These are phyloP conservation scores for Phyto melanocephala DNA, from an alignment of 2,888 invertebrate genomes.

Conservation along the genomic window DNA sequence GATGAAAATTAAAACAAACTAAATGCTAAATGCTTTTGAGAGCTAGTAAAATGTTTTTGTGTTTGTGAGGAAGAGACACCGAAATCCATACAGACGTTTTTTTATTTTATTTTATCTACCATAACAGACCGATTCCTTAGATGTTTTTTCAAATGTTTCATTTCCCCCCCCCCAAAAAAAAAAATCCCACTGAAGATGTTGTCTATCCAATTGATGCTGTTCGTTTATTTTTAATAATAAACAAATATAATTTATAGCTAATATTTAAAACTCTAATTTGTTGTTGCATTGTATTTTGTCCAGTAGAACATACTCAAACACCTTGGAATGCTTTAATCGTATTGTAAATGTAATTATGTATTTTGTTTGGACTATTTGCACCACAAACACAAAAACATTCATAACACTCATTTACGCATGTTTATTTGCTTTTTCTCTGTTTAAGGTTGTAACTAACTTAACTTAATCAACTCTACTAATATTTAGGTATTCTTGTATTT, in stretches of 20 bases:
- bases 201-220: conserved; percentile 59
- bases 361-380: conserved; percentile 31
- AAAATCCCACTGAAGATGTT: conserved; percentile 63
- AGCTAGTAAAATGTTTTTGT: conserved; percentile 62
- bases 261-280: neutral
- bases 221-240: conserved; percentile 6
- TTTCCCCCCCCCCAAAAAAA: conserved; percentile 13
- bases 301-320: conserved; percentile 39
- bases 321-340: conserved; percentile 10
- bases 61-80: conserved; percentile 66
- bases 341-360: neutral
- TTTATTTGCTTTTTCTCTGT: conserved; percentile 42
- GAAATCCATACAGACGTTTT: neutral
- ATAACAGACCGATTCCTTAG: conserved; percentile 10
- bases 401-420: conserved; percentile 66
- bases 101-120: conserved; percentile 12
- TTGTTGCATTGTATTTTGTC: conserved; percentile 59
- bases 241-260: neutral
- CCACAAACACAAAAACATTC: conserved; percentile 65
- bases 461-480: neutral
- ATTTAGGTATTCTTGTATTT: neutral
- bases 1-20: no score
- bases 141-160: conserved; percentile 13
- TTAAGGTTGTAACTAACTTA: neutral
- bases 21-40: conserved; percentile 32